Evolutionary conservation across 2,113 vertebrate species (phyloP).

Genomic region (Murina feae): DNA sequence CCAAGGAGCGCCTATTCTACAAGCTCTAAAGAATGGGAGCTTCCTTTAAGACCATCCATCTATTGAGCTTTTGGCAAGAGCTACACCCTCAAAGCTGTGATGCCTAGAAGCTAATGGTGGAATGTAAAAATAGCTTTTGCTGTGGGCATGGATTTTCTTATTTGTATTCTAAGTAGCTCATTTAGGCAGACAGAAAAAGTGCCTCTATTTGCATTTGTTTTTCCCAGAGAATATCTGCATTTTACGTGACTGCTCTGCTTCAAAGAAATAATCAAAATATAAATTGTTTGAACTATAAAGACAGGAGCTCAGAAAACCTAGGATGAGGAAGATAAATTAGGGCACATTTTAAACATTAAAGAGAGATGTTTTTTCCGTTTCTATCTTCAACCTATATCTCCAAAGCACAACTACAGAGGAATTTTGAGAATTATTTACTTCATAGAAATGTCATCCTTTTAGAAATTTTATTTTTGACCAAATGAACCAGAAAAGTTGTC

Average conservation of each 20-base stretch:
- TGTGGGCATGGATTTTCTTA: slow-evolving; percentile 86
- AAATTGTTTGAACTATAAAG: slow-evolving; percentile 82
- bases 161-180: slow-evolving; percentile 87
- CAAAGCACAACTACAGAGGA: background rate
- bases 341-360: slow-evolving; percentile 41
- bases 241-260: slow-evolving; percentile 82
- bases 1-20: slow-evolving; percentile 61
- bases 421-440: background rate
- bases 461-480: background rate
- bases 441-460: background rate
- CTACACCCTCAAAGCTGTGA: slow-evolving; percentile 78
- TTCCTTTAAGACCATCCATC: slow-evolving; percentile 71
- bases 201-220: slow-evolving; percentile 83
- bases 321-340: slow-evolving; percentile 59
- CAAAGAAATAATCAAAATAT: slow-evolving; percentile 82
- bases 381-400: background rate
- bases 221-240: slow-evolving; percentile 84
- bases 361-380: slow-evolving; percentile 44
- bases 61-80: slow-evolving; percentile 75
- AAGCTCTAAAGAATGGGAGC: slow-evolving; percentile 66
- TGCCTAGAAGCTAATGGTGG: slow-evolving; percentile 75
- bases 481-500: background rate
- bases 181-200: slow-evolving; percentile 84
- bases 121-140: slow-evolving; percentile 86
- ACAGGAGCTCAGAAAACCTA: slow-evolving; percentile 76